Base-by-base conservation (phyloP, 2,797 vertebrate genomes). In the Halcyon badia region DNA sequence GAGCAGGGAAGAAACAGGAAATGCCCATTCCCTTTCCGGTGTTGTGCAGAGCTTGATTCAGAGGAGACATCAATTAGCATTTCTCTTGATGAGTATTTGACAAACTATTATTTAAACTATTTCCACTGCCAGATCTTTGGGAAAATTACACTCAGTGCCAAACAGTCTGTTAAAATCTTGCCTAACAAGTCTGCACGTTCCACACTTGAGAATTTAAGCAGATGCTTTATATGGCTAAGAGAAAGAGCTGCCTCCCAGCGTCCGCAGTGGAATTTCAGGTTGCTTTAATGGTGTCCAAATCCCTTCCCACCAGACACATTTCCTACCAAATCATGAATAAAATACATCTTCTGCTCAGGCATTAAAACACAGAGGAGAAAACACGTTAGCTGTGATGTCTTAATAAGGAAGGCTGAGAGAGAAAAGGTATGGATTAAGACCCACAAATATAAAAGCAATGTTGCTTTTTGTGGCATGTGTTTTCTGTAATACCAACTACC, bases 71-170 rank as follows among this genome's bases (percentile, higher is more conserved):
- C 97, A 96, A 91, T 97, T 96, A 96, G 70, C 90, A 87, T 97
- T 96, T 97, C 82, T 96, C 95, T 90, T 95, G 96, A 96, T 95
- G 89, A 96, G 91, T 86, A 96, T 93, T 95, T 97, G 97, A 98
- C 96, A 91, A 96, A 97, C 97, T 97, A 97, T 96, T 97, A 97
- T 97, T 97, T 98, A 95, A 97, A 94, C 86, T 96, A 97, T 96
- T 93, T 93, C 94, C 69, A 94, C 58, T 97, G 97, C 97, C 97
- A 98, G 97, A 94, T 97, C 95, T 97, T 96, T 83, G 84, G 96
- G 88, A 98, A 96, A 98, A 95, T 80, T 94, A 83, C 37, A 66
- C 79, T 91, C 62, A 35, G 94, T 97, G 97, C 97, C 98, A 98
- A 97, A 91, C 96, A 94, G 96, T 97, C 98, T 98, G 97, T 97